phyloP scores from a whole-genome alignment of 37 sponge, comb jelly and placozoan genomes.

The Petrosia ficiformis region DNA sequence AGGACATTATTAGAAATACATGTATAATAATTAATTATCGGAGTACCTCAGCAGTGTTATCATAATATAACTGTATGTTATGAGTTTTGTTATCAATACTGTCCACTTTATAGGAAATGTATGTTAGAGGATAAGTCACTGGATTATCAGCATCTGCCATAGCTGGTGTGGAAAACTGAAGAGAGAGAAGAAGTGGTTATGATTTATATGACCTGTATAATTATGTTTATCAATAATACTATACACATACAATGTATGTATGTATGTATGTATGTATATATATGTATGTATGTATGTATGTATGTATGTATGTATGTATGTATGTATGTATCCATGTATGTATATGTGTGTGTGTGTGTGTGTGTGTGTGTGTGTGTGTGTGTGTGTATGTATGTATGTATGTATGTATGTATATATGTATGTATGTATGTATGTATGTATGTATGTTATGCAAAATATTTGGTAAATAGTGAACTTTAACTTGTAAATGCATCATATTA shows the following conservation, averaged over 20 bases:
- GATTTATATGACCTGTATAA: not conserved
- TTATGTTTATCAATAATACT: not conserved
- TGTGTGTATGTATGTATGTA: no score
- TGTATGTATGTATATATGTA: no score
- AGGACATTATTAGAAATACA: not conserved
- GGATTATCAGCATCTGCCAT: constrained; percentile 13
- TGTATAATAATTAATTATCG: not conserved
- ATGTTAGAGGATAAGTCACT: constrained; percentile 41
- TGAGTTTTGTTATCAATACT: constrained; percentile 49
- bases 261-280: not conserved
- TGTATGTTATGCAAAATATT: no score
- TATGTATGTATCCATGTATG: no score
- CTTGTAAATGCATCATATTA: no score
- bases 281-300: not conserved
- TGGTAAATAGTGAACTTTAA: no score
- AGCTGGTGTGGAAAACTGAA: constrained; percentile 57
- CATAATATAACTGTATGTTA: constrained; percentile 65
- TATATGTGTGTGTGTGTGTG: no score
- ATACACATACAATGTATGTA: no score
- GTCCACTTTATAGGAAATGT: constrained; percentile 34
- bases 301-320: no score
- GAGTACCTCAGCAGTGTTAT: constrained; percentile 67
- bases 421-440: no score
- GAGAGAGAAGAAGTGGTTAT: not conserved
- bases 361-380: no score